Conservation (phyloP, 2,888 invertebrate genomes). For the Lithophane leautieri region DNA sequence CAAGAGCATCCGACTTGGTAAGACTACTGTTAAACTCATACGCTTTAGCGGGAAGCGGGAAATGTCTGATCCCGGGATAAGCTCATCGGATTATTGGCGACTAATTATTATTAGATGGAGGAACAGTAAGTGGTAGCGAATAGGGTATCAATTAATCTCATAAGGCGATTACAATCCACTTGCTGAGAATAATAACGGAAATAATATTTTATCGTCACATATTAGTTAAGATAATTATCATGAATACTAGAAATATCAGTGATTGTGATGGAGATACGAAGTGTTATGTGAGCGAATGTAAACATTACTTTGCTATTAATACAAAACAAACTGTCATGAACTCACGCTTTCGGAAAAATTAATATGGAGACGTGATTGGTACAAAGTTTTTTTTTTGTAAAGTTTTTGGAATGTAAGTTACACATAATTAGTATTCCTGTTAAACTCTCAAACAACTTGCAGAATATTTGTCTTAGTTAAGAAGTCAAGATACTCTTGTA, state of each 20-base stretch:
- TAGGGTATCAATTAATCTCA: neutral
- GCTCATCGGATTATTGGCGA: neutral
- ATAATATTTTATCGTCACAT: neutral
- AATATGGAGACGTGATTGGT: neutral
- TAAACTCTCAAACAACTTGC: neutral
- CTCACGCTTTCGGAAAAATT: neutral
- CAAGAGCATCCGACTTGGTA: slow-evolving; percentile 61
- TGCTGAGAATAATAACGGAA: neutral
- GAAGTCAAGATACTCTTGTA: neutral
- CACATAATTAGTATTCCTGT: neutral
- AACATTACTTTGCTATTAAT: neutral
- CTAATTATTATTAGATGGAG: neutral
- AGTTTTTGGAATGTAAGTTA: neutral
- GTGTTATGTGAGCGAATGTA: neutral
- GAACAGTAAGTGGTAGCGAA: too few species aligned
- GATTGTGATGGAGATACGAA: neutral
- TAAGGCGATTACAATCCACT: neutral
- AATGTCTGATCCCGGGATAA: neutral
- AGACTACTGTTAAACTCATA: slow-evolving; percentile 23
- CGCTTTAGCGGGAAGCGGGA: slow-evolving; percentile 53
- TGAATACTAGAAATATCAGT: neutral
- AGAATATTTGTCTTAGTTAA: neutral
- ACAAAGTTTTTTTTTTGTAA: neutral
- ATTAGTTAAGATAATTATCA: neutral
- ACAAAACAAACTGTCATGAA: neutral